Evolutionary conservation across 2,797 vertebrate genomes (phyloP), one percentile per base, ranked within the genome.

Genomic region (Streptopelia turtur): DNA sequence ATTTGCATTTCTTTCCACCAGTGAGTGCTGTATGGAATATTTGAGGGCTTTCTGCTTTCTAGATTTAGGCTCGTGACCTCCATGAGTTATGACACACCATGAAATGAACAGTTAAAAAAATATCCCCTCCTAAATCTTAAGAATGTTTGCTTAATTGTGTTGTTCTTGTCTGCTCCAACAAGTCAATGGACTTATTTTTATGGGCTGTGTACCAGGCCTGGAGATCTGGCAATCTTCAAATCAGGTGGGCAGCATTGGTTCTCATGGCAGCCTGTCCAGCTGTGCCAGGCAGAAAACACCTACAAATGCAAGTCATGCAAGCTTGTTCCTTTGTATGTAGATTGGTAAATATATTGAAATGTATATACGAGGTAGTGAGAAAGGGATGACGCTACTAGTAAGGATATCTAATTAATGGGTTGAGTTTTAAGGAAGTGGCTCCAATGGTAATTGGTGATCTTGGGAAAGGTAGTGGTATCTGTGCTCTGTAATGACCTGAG

Each of bases 151-250:
- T 90, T 72, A 57, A 47, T 85, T 1, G 0, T 30, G 27, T 85
- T 89, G 57, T 3, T 87, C 27, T 77, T 83, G 10, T 55, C 79
- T 86, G 39, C 23, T 92, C 45, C 78, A 74, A 64, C 11, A 22
- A 77, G 17, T 47, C 53, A 74, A 22, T 9, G 28, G 27, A 64
- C 45, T 0, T 9, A 47, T 41, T 83, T 65, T 63, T 61, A 39
- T 49, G 50, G 75, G 31, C 9, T 0, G 0, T 55, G 33, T 9
- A 63, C 50, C 37, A 52, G 17, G 16, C 11, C 0, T 1, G 16
- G 8, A 30, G 7, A 85, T 59, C 33, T 78, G 57, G 41, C 3
- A 37, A 14, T 43, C 28, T 43, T 33, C 39, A 50, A 49, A 50
- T 17, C 14, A 57, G 5, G 9, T 55, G 14, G 8, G 25, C 13